These are phyloP conservation scores for Lithophane semibrunnea DNA, from an alignment of 2,888 invertebrate genomes.

Conservation along the genomic window DNA sequence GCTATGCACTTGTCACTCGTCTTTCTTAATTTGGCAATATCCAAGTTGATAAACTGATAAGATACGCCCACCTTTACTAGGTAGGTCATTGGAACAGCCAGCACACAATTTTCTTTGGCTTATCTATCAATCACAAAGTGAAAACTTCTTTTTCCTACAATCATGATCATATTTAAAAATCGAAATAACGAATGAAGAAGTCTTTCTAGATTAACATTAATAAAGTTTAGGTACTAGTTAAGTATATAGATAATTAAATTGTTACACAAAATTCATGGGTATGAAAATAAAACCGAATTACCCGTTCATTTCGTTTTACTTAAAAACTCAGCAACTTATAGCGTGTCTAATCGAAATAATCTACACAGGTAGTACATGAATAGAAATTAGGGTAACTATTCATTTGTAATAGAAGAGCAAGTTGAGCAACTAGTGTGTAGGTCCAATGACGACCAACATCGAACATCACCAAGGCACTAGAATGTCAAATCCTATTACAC, in stretches of 20 bases:
- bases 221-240: not conserved
- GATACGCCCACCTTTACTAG: slow-evolving; percentile 51
- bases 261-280: slow-evolving; percentile 5
- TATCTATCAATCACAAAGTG: slow-evolving; percentile 5
- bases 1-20: slow-evolving; percentile 23
- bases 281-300: slow-evolving; percentile 4
- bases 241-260: not conserved
- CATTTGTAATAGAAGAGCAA: not conserved
- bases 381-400: slow-evolving; percentile 4
- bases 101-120: slow-evolving; percentile 10
- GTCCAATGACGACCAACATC: not conserved
- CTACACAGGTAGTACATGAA: slow-evolving; percentile 2
- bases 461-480: slow-evolving; percentile 24
- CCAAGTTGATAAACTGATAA: slow-evolving; percentile 65
- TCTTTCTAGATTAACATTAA: not conserved
- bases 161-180: not conserved
- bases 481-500: slow-evolving; percentile 39
- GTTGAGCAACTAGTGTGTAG: not conserved
- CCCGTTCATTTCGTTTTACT: not conserved
- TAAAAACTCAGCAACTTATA: not conserved
- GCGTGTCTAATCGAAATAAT: slow-evolving; percentile 8
- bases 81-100: slow-evolving; percentile 48
- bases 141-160: not conserved
- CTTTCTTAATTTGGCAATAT: slow-evolving; percentile 58
- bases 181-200: not conserved